Percentiles rank a stretch among this genome's conserved stretches.
These are phyloP conservation scores for Lampris incognitus DNA, from an alignment of 2,113 vertebrate genomes.

Conservation along the genomic window DNA sequence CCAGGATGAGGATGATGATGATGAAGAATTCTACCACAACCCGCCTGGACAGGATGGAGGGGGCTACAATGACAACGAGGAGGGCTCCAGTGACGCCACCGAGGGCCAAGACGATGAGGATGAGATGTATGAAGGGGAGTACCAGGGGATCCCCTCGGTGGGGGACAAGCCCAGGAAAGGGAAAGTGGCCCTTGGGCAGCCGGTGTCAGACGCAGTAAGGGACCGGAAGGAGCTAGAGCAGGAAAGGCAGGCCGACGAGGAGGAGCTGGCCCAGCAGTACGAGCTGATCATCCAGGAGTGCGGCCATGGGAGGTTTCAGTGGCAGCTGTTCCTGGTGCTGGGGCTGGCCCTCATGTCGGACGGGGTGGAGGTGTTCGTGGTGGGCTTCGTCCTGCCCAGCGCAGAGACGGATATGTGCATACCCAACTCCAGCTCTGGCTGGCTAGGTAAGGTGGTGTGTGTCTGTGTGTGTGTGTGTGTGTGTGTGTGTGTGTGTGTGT, in stretches of 20 bases:
- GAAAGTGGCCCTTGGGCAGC: constrained; percentile 83
- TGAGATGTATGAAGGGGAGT: constrained; percentile 98
- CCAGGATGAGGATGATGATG: constrained; percentile 88
- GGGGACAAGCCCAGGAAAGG: constrained; percentile 83
- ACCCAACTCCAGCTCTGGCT: constrained; percentile 86
- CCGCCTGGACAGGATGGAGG: constrained; percentile 76
- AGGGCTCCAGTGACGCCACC: constrained; percentile 95
- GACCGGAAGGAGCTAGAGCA: constrained; percentile 89
- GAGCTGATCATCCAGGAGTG: constrained; percentile 98
- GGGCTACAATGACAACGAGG: constrained; percentile 87
- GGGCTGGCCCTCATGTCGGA: constrained; percentile 98
- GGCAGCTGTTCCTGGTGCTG: constrained; percentile 96
- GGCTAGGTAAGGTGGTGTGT: constrained; percentile 80
- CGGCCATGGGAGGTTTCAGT: constrained; percentile 96
- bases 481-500: background rate
- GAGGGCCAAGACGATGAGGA: constrained; percentile 99
- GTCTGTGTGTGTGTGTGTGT: constrained; percentile 7
- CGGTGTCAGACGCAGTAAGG: constrained; percentile 84
- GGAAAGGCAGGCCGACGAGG: constrained; percentile 93
- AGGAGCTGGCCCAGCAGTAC: constrained; percentile 97
- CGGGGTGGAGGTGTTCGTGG: constrained; percentile 96
- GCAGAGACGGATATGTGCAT: constrained; percentile 98
- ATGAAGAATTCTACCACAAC: constrained; percentile 82
- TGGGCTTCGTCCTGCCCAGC: constrained; percentile 97
- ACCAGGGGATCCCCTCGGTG: constrained; percentile 92